phyloP scores from a whole-genome alignment of 2,113 vertebrate genomes.

The Mesitornis unicolor region DNA sequence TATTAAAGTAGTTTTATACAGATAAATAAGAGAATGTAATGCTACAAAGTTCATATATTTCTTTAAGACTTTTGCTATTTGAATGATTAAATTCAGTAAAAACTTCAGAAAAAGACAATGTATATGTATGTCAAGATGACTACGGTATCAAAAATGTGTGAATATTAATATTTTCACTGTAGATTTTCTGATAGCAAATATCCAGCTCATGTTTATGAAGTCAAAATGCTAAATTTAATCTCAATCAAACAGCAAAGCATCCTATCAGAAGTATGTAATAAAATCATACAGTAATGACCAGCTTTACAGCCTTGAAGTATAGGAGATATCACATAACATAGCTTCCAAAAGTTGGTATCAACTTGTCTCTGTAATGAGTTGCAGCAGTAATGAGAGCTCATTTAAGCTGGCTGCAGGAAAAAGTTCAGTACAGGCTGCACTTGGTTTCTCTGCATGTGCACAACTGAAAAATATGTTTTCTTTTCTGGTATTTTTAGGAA shows the following conservation, averaged over 20 bases:
- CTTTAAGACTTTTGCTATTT: not conserved
- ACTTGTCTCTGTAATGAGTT: conserved; percentile 9
- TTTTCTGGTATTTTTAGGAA: not conserved
- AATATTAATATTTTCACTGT: conserved; percentile 27
- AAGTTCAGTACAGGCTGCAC: not conserved
- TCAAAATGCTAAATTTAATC: conserved; percentile 45
- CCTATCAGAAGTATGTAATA: not conserved
- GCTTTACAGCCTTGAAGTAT: not conserved
- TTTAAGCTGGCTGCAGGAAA: not conserved
- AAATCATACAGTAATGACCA: not conserved
- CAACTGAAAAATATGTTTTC: not conserved
- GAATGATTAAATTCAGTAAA: not conserved
- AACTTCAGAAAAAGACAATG: conserved; percentile 22
- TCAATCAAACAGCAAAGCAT: conserved; percentile 34
- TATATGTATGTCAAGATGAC: not conserved
- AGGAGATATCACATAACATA: not conserved
- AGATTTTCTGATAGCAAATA: conserved; percentile 43
- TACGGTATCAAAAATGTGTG: not conserved
- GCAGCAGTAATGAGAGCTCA: not conserved
- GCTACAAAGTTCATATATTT: not conserved
- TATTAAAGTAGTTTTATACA: not conserved
- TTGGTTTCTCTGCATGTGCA: not conserved
- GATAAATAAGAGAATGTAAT: not conserved
- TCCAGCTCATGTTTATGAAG: conserved; percentile 28
- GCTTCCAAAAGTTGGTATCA: conserved; percentile 14